These are phyloP conservation scores for Microctonus aethiopoides DNA, from an alignment of 2,888 invertebrate species.

Conservation along the genomic window DNA sequence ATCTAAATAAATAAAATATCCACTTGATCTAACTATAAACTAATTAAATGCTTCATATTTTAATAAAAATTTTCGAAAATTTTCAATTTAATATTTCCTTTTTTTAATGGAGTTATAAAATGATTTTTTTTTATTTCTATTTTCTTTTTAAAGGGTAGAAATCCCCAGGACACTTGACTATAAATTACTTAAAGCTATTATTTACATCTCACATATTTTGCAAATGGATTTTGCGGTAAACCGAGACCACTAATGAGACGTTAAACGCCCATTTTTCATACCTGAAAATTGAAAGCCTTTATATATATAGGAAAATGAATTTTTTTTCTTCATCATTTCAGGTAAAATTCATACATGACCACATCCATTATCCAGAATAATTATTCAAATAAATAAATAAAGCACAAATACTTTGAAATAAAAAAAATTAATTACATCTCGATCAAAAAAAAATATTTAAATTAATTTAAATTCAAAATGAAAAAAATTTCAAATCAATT, in stretches of 20 bases:
- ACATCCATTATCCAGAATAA: not conserved
- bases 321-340: not conserved
- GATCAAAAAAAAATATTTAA: no score
- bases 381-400: no score
- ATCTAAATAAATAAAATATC: no score
- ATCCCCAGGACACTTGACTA: not conserved
- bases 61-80: no score
- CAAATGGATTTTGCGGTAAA: slow-evolving; percentile 53
- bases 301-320: not conserved
- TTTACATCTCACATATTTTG: not conserved
- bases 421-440: no score
- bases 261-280: not conserved
- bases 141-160: not conserved
- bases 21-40: no score
- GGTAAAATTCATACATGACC: not conserved
- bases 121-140: not conserved
- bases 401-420: no score
- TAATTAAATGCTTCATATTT: no score
- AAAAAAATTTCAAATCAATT: no score
- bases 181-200: not conserved
- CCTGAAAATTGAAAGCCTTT: not conserved
- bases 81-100: no score
- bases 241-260: slow-evolving; percentile 41
- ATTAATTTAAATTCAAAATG: no score
- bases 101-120: no score